A percentile compares a stretch with the other conserved stretches of the same genome.
These are phyloP conservation scores for Drosophila repleta DNA, from an alignment of 1,140 invertebrate species.

Conservation along the genomic window DNA sequence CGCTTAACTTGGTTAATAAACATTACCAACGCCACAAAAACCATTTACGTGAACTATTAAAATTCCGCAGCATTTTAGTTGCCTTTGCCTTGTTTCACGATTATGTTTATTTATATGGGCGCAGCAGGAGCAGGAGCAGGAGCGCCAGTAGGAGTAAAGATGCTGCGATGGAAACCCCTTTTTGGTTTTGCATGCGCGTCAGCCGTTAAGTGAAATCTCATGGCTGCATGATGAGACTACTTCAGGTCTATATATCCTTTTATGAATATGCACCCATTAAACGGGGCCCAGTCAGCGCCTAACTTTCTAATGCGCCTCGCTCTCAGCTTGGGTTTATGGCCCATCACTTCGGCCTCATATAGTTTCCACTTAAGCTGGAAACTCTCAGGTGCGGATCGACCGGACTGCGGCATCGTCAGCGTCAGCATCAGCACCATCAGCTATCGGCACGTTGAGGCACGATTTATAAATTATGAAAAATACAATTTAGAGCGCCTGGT, in stretches of 20 bases:
- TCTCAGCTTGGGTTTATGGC: constrained; percentile 12
- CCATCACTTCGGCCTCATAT: constrained; percentile 21
- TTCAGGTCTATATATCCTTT: constrained; percentile 39
- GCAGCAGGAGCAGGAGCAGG: not conserved
- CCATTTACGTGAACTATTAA: constrained; percentile 81
- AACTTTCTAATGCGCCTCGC: constrained; percentile 9
- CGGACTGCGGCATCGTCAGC: no score
- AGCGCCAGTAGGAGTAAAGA: not conserved
- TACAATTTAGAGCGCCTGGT: constrained; percentile 37
- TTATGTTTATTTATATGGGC: constrained; percentile 76
- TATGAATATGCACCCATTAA: constrained; percentile 42
- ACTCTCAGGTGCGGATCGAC: not conserved
- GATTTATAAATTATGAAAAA: constrained; percentile 49
- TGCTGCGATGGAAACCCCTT: constrained; percentile 20
- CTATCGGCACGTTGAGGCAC: not conserved
- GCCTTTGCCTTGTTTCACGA: constrained; percentile 63
- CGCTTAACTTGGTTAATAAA: constrained; percentile 79
- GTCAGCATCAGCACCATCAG: not conserved
- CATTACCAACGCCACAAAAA: constrained; percentile 80
- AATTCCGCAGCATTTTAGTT: constrained; percentile 76
- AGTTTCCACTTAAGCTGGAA: not conserved
- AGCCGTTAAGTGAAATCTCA: constrained; percentile 60
- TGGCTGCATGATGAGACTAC: constrained; percentile 33
- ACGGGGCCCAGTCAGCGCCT: not conserved
- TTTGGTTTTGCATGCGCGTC: constrained; percentile 39